Base-by-base conservation (phyloP, 2,797 vertebrate genomes). In the Pelobates cultripes region DNA sequence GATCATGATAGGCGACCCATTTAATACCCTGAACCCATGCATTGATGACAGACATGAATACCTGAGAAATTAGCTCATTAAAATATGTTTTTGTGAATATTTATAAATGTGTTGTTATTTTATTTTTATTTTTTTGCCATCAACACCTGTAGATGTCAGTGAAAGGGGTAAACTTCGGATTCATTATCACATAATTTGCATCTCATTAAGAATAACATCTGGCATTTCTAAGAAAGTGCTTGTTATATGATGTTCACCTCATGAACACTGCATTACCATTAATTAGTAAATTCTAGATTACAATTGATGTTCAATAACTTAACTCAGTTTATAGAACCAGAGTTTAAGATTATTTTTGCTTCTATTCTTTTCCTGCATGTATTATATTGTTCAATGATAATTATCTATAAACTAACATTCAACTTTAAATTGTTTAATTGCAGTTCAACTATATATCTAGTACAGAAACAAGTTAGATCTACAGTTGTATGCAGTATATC, bases 121-220 rank as follows among this genome's bases (percentile, higher is more conserved):
- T 57, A 4, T 57, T 57, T 57, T 2, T 6, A 51, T 57, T 12
- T 57, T 57, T 70, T 17, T 61, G 66, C 43, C 53, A 75, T 63
- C 67, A 81, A 81, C 79, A 81, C 79, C 73, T 81, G 73, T 70
- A 75, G 66, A 74, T 81, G 66, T 75, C 66, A 63, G 53, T 47
- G 53, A 3, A 51, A 75, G 73, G 64, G 66, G 66, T 61, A 75
- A 43, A 14, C 51, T 70, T 42, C 74, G 64, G 72, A 75, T 70
- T 81, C 66, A 81, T 81, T 81, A 81, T 69, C 64, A 81, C 79
- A 42, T 81, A 43, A 81, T 81, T 75, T 75, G 72, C 72, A 75
- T 81, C 70, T 81, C 79, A 70, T 81, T 67, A 81, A 70, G 79
- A 47, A 4, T 47, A 81, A 81, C 79, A 81, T 75, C 73, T 81